Conservation (phyloP, 2,888 invertebrate species). For the Stratiomys singularior region DNA sequence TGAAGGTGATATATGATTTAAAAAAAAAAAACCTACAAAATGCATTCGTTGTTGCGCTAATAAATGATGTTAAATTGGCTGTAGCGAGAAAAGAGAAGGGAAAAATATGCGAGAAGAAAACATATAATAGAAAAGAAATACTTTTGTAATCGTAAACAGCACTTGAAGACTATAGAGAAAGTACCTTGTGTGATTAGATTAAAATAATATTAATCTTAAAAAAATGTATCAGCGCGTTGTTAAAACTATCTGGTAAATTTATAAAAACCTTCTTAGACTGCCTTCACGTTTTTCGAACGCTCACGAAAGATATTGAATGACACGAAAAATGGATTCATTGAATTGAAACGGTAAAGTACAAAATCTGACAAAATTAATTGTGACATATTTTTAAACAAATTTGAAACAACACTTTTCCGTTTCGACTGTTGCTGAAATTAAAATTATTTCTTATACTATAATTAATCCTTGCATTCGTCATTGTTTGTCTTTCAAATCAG, state of each 20-base stretch:
- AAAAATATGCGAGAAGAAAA: too few relatives aligned
- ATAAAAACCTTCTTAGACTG: background rate
- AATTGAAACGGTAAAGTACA: slow-evolving; percentile 35
- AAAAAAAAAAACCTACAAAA: too few relatives aligned
- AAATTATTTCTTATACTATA: too few relatives aligned
- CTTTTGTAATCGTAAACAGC: background rate
- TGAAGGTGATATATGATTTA: slow-evolving; percentile 30
- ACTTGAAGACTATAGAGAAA: background rate
- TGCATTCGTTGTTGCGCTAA: too few relatives aligned
- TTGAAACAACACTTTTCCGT: background rate
- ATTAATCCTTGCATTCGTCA: too few relatives aligned
- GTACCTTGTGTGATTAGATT: background rate
- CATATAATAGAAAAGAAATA: background rate
- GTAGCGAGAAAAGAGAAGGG: too few relatives aligned
- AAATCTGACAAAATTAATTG: slow-evolving; percentile 2
- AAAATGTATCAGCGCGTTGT: too few relatives aligned
- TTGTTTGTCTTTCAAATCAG: too few relatives aligned
- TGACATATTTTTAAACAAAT: background rate
- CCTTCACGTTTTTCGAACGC: background rate
- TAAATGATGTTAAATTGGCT: too few relatives aligned
- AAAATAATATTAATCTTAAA: background rate
- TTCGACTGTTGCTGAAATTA: background rate
- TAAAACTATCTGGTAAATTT: background rate
- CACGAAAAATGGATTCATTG: background rate
- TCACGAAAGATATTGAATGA: background rate